These are phyloP conservation scores for Sebastes schlegelii DNA, from an alignment of 2,113 vertebrate species.

Conservation along the genomic window DNA sequence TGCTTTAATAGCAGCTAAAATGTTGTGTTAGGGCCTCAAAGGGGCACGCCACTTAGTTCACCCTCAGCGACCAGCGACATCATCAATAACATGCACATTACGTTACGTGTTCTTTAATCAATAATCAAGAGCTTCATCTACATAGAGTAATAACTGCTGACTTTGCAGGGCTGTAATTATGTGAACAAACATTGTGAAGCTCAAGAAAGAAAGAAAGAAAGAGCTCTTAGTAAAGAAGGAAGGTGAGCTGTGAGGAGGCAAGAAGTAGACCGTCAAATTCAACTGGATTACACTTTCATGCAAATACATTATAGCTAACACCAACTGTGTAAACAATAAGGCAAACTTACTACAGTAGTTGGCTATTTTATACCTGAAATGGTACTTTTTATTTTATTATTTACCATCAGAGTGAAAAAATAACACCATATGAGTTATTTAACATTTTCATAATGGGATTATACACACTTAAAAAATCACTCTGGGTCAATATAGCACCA, in stretches of 20 bases:
- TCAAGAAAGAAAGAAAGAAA: not conserved
- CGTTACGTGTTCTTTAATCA: not conserved
- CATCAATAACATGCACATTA: not conserved
- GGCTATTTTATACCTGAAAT: not conserved
- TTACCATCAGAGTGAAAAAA: not conserved
- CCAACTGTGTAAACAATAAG: not conserved
- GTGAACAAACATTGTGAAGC: not conserved
- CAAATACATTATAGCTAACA: not conserved
- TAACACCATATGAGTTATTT: not conserved
- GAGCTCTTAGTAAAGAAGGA: not conserved
- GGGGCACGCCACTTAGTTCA: no score
- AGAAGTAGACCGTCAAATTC: slow-evolving; percentile 42
- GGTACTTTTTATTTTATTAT: not conserved
- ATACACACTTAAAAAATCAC: not conserved
- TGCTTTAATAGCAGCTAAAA: slow-evolving; percentile 7
- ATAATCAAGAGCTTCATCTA: not conserved
- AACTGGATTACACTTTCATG: slow-evolving; percentile 10
- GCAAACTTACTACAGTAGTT: not conserved
- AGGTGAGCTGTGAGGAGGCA: slow-evolving; percentile 36
- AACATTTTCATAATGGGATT: not conserved
- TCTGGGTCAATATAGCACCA: not conserved
- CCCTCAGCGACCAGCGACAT: not conserved
- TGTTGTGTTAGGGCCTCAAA: no score
- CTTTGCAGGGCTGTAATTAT: not conserved
- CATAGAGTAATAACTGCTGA: not conserved